Evolutionary conservation across 2,797 vertebrate species (phyloP).

Genomic region (Tapirus indicus): DNA sequence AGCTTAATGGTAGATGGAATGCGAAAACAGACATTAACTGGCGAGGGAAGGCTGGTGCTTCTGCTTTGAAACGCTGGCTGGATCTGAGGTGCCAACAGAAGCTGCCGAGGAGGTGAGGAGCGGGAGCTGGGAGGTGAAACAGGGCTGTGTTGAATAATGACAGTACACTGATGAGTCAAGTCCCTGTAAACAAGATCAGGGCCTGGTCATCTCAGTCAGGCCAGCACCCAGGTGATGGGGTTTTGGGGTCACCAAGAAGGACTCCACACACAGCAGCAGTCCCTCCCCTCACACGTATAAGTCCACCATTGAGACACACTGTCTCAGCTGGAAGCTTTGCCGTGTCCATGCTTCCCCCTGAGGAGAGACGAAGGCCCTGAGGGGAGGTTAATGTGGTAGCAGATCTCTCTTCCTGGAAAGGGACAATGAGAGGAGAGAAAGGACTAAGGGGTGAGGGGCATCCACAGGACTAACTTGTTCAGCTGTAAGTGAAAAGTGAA

Average conservation of each 20-base stretch:
- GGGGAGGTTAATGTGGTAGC: neutral
- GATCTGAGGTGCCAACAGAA: neutral
- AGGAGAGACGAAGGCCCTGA: neutral
- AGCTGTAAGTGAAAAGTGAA: neutral
- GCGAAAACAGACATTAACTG: neutral
- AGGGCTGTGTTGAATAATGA: neutral
- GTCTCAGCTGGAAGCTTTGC: neutral
- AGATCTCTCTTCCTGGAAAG: neutral
- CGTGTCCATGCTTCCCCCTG: neutral
- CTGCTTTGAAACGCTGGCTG: neutral
- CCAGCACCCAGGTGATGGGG: neutral
- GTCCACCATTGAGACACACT: accelerated
- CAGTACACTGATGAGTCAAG: neutral
- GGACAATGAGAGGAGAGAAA: neutral
- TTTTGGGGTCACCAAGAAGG: accelerated
- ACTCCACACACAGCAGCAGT: neutral
- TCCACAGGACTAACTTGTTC: neutral
- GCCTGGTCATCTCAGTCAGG: neutral
- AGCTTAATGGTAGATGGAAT: neutral
- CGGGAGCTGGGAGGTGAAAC: accelerated
- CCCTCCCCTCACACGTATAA: neutral
- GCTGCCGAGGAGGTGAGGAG: neutral
- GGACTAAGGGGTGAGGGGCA: accelerated
- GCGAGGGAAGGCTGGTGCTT: neutral
- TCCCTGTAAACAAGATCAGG: neutral